These are phyloP conservation scores for Uromys caudimaculatus DNA, from an alignment of 2,797 vertebrate genomes.

Conservation along the genomic window DNA sequence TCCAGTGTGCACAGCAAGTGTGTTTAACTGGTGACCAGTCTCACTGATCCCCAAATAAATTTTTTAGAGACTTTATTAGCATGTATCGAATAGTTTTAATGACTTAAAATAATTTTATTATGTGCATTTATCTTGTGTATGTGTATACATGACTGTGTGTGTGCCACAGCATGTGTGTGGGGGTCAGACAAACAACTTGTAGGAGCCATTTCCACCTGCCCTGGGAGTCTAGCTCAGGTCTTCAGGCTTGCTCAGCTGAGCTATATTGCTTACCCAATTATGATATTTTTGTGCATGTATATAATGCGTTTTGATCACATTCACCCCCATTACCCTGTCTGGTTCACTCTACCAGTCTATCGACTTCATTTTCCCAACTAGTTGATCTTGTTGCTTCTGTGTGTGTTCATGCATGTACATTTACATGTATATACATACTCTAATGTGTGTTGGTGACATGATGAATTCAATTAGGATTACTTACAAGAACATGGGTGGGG, in stretches of 20 bases:
- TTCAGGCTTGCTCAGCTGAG: neutral
- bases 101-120: neutral
- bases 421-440: no score
- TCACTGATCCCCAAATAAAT: neutral
- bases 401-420: neutral
- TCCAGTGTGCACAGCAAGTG: neutral
- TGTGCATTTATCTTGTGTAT: neutral
- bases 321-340: neutral
- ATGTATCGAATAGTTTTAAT: neutral
- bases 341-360: neutral
- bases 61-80: neutral
- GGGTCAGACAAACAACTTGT: neutral
- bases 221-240: neutral
- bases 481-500: neutral
- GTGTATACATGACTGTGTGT: neutral
- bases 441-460: neutral
- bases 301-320: neutral
- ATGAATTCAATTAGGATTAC: neutral
- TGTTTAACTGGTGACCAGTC: neutral
- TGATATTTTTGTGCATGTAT: neutral
- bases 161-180: neutral
- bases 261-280: neutral
- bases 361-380: neutral
- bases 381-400: neutral
- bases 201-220: neutral